Evolutionary conservation across 2,888 invertebrate species (phyloP), one percentile per base, ranked within the genome.

Genomic region (Cetonia aurata): DNA sequence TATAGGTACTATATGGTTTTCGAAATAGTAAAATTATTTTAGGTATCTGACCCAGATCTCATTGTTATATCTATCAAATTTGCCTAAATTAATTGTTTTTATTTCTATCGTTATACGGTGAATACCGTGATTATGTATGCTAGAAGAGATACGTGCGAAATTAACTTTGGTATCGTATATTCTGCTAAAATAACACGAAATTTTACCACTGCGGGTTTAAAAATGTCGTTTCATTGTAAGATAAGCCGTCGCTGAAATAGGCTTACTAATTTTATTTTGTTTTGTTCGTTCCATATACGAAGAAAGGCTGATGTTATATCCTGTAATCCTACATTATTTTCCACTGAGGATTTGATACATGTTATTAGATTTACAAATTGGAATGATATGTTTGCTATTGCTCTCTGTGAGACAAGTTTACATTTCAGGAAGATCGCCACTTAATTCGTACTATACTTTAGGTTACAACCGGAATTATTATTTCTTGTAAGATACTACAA

Each of bases 201-300:
- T 56, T 56, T 33, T 33, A 60, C 31, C 31, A 31, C 60, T 60
- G 48, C 46, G 46, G 46, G 33, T 46, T 60, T 48, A n/a, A 60
- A 60, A 60, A 60, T 60, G 31, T 48, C 31, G 31, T 60, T 60
- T 60, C 46, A 60, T 60, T 48, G 46, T 9, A 48, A 48, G 48
- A 60, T 60, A 60, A 60, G 60, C 48, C 46, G 10, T 15, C 25
- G 48, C 3, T 60, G 60, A 48, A 60, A 60, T 13, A 31, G 25
- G 19, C 8, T 25, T 15, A 31, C 48, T 48, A 60, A 60, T 48
- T 60, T 48, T 33, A 48, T 60, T 60, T 60, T 60, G 60, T 33
- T 48, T 60, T 8, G 46, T 60, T 60, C 48, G 33, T 31, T 33
- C 6, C 48, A 12, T 10, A 10, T 10, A 31, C 44, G 25, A 60